Percentiles rank a stretch among this genome's conserved stretches.
Conservation (phyloP, 1,140 invertebrate species). For the Diabrotica virgifera region DNA sequence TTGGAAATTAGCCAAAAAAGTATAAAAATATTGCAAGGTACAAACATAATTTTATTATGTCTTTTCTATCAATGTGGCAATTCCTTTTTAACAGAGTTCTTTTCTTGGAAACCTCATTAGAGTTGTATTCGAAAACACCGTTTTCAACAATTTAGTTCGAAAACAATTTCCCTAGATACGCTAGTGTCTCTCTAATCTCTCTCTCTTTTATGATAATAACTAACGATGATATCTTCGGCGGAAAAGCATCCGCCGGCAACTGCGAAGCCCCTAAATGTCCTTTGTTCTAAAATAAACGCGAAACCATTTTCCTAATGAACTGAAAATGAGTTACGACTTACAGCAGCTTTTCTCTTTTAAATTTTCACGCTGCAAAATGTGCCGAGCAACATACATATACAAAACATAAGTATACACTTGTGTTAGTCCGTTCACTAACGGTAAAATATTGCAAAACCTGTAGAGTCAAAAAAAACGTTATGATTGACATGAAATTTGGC, state of each 20-base stretch:
- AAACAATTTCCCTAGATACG: not conserved
- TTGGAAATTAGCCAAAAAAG: no score
- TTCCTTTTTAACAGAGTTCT: no score
- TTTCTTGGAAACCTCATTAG: not conserved
- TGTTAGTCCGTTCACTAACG: no score
- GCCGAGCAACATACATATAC: not conserved
- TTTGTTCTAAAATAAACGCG: conserved; percentile 13
- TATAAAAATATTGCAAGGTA: no score
- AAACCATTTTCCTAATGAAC: conserved; percentile 17
- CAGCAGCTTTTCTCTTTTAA: conserved; percentile 9
- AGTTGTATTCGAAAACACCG: not conserved
- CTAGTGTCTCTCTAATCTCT: not conserved
- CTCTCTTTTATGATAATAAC: conserved; percentile 10
- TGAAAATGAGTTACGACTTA: conserved; percentile 15
- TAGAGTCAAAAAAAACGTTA: no score
- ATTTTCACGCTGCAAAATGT: conserved; percentile 4
- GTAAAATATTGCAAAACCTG: no score
- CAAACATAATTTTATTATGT: no score
- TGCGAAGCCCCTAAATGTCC: conserved; percentile 4
- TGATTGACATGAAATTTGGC: no score
- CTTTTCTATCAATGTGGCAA: no score
- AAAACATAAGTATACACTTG: not conserved
- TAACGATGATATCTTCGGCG: not conserved
- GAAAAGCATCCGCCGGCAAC: not conserved
- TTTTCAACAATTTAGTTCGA: conserved; percentile 3